Base-by-base conservation (phyloP, 2,113 vertebrate genomes). In the Dascyllus trimaculatus region DNA sequence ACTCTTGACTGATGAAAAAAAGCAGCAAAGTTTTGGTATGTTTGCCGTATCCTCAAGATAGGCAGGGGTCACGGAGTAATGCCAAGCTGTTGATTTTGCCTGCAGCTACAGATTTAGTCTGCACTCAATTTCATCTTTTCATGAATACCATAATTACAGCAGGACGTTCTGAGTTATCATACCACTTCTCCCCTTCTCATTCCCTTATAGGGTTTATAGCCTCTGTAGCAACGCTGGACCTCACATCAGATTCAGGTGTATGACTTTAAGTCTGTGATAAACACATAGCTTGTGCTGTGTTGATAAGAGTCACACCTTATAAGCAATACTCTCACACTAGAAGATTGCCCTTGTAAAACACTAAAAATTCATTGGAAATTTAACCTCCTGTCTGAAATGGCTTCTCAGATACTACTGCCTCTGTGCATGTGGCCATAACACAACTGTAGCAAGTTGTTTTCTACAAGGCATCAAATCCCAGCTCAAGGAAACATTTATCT, bases 41-140 rank as follows among this genome's bases (percentile, higher is more conserved):
- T 94, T 94, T 93, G 89, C 85, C 24, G 85, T 93, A 85, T 92
- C 92, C 91, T 94, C 91, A 53, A 90, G 87, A 93, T 89, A 91
- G 87, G 90, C 89, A 90, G 94, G 94, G 97, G 96, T 99, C 96
- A 96, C 79, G 87, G 88, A 84, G 91, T 94, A 95, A 95, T 94
- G 91, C 77, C n/a, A 87, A 71, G 84, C 92, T 94, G 93, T 94
- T 95, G 90, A 85, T 96, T 96, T 93, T 84, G 95, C 95, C 93
- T 54, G 19, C 7, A 95, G 95, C 93, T 94, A 93, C 88, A 91
- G 90, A 92, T 95, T 95, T 93, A 87, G 82, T 53, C 91, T 75
- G 78, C 87, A 89, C 63, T 75, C 92, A 75, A 58, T 92, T 92
- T 94, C 86, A 91, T 90, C 86, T 93, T 92, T 95, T 94, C 90